phyloP scores from a whole-genome alignment of 1,140 invertebrate species.

The Agrypnia vestita region DNA sequence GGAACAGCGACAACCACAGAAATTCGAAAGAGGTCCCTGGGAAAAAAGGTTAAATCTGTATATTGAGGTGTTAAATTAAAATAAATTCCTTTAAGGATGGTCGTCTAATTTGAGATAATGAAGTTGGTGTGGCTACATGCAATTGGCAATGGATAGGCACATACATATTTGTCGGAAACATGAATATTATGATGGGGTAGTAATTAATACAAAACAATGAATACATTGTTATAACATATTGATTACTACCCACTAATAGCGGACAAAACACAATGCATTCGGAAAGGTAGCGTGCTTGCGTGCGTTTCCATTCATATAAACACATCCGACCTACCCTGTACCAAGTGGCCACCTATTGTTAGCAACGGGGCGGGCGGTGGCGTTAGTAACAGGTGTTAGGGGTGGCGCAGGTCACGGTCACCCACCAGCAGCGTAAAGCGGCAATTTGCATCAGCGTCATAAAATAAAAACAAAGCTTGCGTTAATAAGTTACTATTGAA shows the following conservation, averaged over 20 bases:
- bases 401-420: constrained; percentile 12
- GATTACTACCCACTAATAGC: too few relatives aligned
- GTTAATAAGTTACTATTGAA: not conserved
- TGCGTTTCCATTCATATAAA: constrained; percentile 19
- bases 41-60: too few relatives aligned
- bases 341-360: constrained; percentile 83
- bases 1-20: too few relatives aligned
- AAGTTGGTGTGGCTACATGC: not conserved
- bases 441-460: constrained; percentile 29
- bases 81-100: not conserved
- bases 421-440: constrained; percentile 19
- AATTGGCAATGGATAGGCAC: not conserved
- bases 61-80: too few relatives aligned
- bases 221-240: too few relatives aligned
- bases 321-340: constrained; percentile 81
- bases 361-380: constrained; percentile 9
- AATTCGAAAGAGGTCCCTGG: too few relatives aligned
- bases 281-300: constrained; percentile 27
- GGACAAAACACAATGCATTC: not conserved
- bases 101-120: not conserved
- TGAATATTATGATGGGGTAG: too few relatives aligned
- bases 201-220: too few relatives aligned
- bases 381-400: constrained; percentile 39
- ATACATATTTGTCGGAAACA: too few relatives aligned
- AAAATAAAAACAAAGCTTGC: constrained; percentile 42